A percentile compares a stretch with the other conserved stretches of the same genome.
Conservation (phyloP, 1,140 invertebrate genomes). For the Euwallacea fornicatus region DNA sequence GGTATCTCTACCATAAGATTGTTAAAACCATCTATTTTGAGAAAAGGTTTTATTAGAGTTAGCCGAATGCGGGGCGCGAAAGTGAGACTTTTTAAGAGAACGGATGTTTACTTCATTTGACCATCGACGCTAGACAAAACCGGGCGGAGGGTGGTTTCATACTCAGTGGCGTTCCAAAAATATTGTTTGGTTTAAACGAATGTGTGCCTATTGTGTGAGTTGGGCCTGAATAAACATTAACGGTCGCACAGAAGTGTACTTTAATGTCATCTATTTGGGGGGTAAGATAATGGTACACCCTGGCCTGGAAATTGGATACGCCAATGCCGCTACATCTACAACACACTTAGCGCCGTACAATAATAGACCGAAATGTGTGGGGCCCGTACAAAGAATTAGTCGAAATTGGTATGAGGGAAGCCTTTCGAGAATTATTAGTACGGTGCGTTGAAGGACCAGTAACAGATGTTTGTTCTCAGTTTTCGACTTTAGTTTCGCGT, state of each 20-base stretch:
- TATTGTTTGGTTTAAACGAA: not conserved
- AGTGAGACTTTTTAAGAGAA: conserved; percentile 18
- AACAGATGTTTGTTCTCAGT: conserved; percentile 26
- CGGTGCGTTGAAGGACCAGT: conserved; percentile 3
- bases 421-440: conserved; percentile 24
- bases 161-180: conserved; percentile 8
- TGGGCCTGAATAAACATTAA: not conserved
- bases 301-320: conserved; percentile 1
- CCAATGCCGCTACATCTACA: conserved; percentile 11
- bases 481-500: conserved; percentile 9
- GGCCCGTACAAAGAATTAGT: conserved; percentile 27
- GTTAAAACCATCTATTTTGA: not conserved
- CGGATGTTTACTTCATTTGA: conserved; percentile 28
- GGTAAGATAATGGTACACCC: not conserved
- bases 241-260: not conserved
- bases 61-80: conserved; percentile 9
- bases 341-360: conserved; percentile 33
- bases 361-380: conserved; percentile 29
- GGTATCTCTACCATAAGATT: too few species aligned
- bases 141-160: conserved; percentile 11
- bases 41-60: not conserved
- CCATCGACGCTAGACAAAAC: conserved; percentile 13
- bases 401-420: conserved; percentile 24
- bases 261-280: not conserved
- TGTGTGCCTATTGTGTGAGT: not conserved